Base-by-base conservation (phyloP, 35 echinoderm and acorn worm genomes). In the Diadema setosum region DNA sequence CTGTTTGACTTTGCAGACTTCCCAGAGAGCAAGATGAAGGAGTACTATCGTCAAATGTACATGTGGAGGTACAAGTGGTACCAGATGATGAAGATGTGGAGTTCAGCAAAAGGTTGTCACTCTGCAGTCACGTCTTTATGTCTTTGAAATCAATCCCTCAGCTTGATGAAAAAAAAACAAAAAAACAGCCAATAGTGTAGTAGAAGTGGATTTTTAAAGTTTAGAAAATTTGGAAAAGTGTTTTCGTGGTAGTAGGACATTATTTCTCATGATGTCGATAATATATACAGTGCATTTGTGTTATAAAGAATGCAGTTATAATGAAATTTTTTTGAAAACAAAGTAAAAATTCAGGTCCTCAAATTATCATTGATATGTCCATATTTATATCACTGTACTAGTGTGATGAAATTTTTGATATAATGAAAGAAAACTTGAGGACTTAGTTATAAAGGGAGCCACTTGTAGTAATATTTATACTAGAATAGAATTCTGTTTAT, bases 1-100 rank as follows among this genome's bases (percentile, higher is more conserved):
- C n/a, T n/a, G n/a, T n/a, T n/a, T n/a, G n/a, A n/a, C n/a, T n/a
- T n/a, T 67, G 15, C 63, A 67, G 63, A 67, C 30, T 33, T 26
- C 2, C 37, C 63, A 15, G 37, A 67, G 26, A 32, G 4, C 73
- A 78, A 78, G 40, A 39, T 78, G 73, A 78, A 78, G 40, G 73
- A 78, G 35, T 78, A 78, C n/a, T 78, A 78, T 41, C 36, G 40
- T 6, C 39, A 33, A 33, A 78, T 78, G 73, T 78, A 78, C 73
- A 78, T 78, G 73, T 78, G 73, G 73, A 78, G 44, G 73, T 41
- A 41, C 73, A 78, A 78, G n/a, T 78, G 73, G 73, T 78, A 78
- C 20, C 36, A 78, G 12, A 78, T 78, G 73, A 78, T 78, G 73
- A 78, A 78, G 40, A 44, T 21, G 1, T 44, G 33, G 35, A 78